A percentile compares a stretch with the other conserved stretches of the same genome.
Conservation (phyloP, 2,888 invertebrate species). For the Drosophila macrothrix region DNA sequence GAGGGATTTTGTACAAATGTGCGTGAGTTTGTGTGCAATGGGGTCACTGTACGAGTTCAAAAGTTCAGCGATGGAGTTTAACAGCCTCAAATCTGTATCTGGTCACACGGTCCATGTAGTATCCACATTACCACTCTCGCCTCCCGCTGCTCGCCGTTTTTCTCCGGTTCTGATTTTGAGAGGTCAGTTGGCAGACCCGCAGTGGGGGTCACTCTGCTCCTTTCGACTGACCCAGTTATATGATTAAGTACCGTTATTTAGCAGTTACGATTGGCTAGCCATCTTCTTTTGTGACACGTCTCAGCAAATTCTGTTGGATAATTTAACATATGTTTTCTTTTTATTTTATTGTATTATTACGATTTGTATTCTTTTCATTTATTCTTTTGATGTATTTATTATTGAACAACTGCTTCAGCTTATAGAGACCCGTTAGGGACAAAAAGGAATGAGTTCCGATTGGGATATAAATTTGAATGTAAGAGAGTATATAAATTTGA, state of each 20-base stretch:
- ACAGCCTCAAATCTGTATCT: constrained; percentile 51
- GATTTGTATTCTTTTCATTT: constrained; percentile 33
- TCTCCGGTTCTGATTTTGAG: constrained; percentile 26
- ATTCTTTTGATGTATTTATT: constrained; percentile 16
- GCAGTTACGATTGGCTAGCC: constrained; percentile 30
- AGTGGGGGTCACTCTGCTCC: constrained; percentile 28
- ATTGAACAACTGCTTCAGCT: too few species aligned
- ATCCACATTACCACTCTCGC: constrained; percentile 2
- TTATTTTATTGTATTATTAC: constrained; percentile 15
- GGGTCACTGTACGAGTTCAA: constrained; percentile 76
- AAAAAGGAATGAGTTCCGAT: not conserved
- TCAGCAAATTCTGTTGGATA: constrained; percentile 1
- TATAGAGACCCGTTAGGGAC: not conserved
- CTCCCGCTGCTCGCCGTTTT: not conserved
- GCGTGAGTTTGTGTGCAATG: constrained; percentile 45
- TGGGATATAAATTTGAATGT: not conserved
- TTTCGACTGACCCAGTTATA: constrained; percentile 68
- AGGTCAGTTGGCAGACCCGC: constrained; percentile 50
- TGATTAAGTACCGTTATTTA: constrained; percentile 73
- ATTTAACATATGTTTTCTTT: not conserved
- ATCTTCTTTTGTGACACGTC: constrained; percentile 6
- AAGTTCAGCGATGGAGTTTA: constrained; percentile 69
- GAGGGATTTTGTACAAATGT: constrained; percentile 12
- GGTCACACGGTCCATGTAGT: constrained; percentile 16
- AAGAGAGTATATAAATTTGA: not conserved